phyloP scores from a whole-genome alignment of 2,888 invertebrate genomes.

The Drosophila birchii region DNA sequence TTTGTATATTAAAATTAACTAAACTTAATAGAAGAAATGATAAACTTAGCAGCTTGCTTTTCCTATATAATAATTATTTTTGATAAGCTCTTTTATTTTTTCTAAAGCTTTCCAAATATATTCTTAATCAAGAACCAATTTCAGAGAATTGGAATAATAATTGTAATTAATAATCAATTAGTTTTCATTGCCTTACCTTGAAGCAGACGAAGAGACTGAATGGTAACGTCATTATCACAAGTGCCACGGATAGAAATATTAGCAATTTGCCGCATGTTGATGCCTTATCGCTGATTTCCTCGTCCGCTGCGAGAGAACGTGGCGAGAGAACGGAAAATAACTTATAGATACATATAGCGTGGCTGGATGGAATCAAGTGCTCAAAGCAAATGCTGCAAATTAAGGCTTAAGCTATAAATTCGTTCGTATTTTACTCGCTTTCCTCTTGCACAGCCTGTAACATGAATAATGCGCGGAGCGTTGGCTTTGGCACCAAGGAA shows the following conservation, averaged over 20 bases:
- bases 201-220: slow-evolving; percentile 96
- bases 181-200: slow-evolving; percentile 89
- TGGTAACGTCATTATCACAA: slow-evolving; percentile 94
- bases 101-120: no score
- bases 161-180: background rate
- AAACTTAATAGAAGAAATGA: no score
- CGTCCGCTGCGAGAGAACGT: slow-evolving; percentile 86
- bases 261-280: slow-evolving; percentile 94
- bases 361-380: slow-evolving; percentile 40
- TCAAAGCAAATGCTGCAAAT: slow-evolving; percentile 70
- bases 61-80: no score
- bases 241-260: slow-evolving; percentile 91
- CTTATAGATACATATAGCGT: slow-evolving; percentile 44
- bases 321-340: slow-evolving; percentile 60
- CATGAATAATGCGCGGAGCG: slow-evolving; percentile 45
- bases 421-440: slow-evolving; percentile 31
- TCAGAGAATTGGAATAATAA: background rate
- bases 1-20: no score
- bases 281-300: slow-evolving; percentile 87
- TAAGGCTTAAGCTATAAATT: slow-evolving; percentile 50
- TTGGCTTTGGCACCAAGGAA: slow-evolving; percentile 22
- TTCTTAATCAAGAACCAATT: background rate
- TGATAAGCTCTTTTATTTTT: no score
- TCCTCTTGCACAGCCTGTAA: slow-evolving; percentile 29
- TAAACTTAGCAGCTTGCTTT: no score